A percentile compares a stretch with the other conserved stretches of the same genome.
phyloP scores from a whole-genome alignment of 2,888 invertebrate genomes.

The Chironomus tentans region DNA sequence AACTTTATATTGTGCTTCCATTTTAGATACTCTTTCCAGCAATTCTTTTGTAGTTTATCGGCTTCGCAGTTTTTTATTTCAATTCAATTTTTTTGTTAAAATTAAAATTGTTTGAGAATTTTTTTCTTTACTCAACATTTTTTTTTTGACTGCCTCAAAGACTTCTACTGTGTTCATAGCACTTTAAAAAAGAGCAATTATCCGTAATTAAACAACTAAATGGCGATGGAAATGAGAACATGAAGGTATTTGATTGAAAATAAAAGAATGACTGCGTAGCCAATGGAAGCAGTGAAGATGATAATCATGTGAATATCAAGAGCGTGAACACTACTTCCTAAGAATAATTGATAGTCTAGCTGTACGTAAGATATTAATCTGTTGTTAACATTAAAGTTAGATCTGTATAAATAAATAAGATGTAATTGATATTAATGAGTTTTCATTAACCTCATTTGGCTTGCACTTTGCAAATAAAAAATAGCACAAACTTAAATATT shows the following conservation, averaged over 20 bases:
- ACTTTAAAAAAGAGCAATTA: neutral
- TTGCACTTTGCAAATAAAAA: no score
- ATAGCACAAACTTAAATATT: no score
- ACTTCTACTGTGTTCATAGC: no score
- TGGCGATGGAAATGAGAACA: neutral
- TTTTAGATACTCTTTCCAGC: neutral
- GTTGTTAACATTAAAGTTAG: no score
- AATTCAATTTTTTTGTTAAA: neutral
- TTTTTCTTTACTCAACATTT: neutral
- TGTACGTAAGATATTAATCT: no score
- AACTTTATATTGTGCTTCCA: neutral
- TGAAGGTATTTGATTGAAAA: neutral
- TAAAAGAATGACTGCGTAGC: neutral
- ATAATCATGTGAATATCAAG: neutral
- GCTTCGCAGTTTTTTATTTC: neutral
- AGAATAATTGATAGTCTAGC: no score
- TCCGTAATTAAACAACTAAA: neutral
- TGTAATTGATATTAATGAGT: slow-evolving; percentile 6
- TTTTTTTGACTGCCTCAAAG: no score
- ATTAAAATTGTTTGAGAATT: neutral
- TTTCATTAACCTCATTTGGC: neutral
- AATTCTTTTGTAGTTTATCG: slow-evolving; percentile 7
- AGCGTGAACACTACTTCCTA: neutral
- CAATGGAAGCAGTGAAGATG: neutral
- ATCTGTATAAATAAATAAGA: neutral